Base-by-base conservation (phyloP, 2,797 vertebrate genomes). In the Spheniscus humboldti region DNA sequence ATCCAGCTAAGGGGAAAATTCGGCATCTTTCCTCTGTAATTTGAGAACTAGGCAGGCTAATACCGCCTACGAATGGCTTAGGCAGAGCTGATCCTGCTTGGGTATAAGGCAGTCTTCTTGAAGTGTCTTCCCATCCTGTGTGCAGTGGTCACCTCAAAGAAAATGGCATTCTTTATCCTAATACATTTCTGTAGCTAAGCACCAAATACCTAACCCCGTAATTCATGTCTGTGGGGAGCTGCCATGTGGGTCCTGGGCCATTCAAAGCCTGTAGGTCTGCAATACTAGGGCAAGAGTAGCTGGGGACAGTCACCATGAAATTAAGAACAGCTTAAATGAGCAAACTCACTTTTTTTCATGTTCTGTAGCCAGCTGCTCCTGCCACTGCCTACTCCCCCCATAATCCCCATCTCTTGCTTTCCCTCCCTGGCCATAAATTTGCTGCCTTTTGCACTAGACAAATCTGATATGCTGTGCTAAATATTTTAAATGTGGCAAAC, bases 401-500 rank as follows among this genome's bases (percentile, higher is more conserved):
- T 30, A 88, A 81, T 43, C 18, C 31, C 41, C 8, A 18, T 53
- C 67, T 69, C 73, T 75, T 91, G 35, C 52, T 91, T 93, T 88
- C 30, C 47, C 56, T 88, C 62, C 31, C 62, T 20, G 30, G 55
- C 59, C 74, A 69, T 94, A 86, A 90, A 91, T 94, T 88, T 81
- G 45, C 82, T 92, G 89, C 67, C 45, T 94, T 84, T 95, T 95
- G 83, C 85, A 90, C 45, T 37, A 90, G 59, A 84, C 63, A 94
- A 93, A 93, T 90, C 76, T 82, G 90, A 86, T 90, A 64, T 10
- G 27, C 72, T 53, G 18, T 73, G 87, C 92, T 95, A 96, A 95
- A 79, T 92, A 84, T 97, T 94, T 95, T 56, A 95, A 64, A 90
- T 67, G 74, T 92, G 82, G 92, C 85, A 95, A 95, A 86, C 0